Evolutionary conservation across 2,797 vertebrate species (phyloP), one percentile per base, ranked within the genome.

Genomic region (Natrix natrix): DNA sequence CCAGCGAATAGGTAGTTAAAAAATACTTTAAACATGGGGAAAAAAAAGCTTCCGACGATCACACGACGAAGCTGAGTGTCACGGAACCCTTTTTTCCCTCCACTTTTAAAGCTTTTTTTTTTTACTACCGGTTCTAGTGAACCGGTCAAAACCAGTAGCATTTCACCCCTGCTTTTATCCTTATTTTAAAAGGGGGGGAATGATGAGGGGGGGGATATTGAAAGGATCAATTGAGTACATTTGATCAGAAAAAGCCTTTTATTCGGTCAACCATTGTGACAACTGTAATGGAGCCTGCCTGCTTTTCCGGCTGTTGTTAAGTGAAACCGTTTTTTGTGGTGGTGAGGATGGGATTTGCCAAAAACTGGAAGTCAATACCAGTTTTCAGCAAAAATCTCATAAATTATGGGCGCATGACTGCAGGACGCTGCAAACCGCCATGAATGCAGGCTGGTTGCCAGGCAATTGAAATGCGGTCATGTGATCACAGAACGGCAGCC

Each of bases 141-240:
- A 48, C 48, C 48, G 48, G 48, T 48, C 48, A 48, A 5, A 48
- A 48, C 48, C 48, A 48, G 48, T 48, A 48, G 48, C 48, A 48
- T 48, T 48, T 48, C 48, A 48, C 48, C 48, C 48, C 48, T 48
- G 48, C 99, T 98, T 97, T 56, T 32, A 5, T 52, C 28, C 11
- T 66, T n/a, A n/a, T 69, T 69, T 32, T 32, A 32, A 69, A 69
- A 32, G 16, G 16, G 32, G 8, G 17, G 3, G 1, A 22, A 20
- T 43, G 32, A 78, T 4, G 7, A 20, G n/a, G n/a, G 7, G 32
- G 28, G 0, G 32, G 2, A 78, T 43, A 20, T 78, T 78, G 32
- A 78, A 43, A 43, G 32, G 32, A 37, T 17, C 17, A 2, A 26
- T 1, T 78, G 32, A 78, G 8, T 37, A 10, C 3, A 3, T 10